phyloP scores from a whole-genome alignment of 2,797 vertebrate species.

The Anisognathus igniventris region DNA sequence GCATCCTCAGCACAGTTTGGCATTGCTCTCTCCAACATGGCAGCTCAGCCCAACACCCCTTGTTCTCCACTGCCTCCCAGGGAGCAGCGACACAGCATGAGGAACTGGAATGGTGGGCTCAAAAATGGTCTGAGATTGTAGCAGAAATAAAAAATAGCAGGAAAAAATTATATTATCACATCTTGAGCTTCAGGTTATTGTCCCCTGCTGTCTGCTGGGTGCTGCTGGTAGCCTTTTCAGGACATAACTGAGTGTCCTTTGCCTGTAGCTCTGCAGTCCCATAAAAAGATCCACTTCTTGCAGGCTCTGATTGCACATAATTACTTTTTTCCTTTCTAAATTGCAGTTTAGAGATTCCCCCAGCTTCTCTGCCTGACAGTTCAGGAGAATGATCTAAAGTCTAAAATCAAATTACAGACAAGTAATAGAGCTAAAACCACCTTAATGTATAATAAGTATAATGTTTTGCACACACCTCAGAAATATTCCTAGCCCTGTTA shows the following conservation, averaged over 20 bases:
- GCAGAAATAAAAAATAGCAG: background rate
- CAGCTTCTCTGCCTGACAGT: background rate
- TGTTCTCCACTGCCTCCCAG: background rate
- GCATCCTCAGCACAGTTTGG: background rate
- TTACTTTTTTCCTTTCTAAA: background rate
- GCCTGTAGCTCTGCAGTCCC: background rate
- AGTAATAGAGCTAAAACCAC: background rate
- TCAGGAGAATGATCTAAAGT: background rate
- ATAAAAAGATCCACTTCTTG: background rate
- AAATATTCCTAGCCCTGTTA: background rate
- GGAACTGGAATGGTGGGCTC: background rate
- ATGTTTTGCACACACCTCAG: background rate
- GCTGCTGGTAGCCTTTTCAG: background rate
- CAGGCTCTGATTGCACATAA: background rate
- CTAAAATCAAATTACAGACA: background rate
- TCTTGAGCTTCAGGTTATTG: background rate
- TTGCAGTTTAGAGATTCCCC: background rate
- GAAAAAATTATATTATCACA: background rate
- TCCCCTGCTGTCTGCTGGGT: background rate
- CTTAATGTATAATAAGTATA: background rate
- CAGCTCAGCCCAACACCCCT: background rate
- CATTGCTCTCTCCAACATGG: background rate
- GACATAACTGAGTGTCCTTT: background rate
- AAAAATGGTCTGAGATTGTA: accelerated
- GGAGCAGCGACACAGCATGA: background rate